These are phyloP conservation scores for Thinocorus orbignyianus DNA, from an alignment of 2,113 vertebrate genomes.

Conservation along the genomic window DNA sequence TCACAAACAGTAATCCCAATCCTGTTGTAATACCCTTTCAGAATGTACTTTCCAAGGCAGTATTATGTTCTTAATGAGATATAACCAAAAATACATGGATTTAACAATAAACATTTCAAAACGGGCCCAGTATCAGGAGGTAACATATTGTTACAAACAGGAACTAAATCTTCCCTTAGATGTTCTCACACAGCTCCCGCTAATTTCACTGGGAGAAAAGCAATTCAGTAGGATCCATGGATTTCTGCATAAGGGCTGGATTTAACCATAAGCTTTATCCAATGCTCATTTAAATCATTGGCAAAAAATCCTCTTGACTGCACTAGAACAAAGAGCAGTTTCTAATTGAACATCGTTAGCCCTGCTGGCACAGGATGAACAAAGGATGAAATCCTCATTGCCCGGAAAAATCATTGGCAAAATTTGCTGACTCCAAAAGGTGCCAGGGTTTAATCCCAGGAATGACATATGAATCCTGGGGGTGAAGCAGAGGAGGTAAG, in stretches of 20 bases:
- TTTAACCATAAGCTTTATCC: slow-evolving; percentile 43
- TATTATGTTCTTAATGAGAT: slow-evolving; percentile 68
- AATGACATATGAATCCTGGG: slow-evolving; percentile 8
- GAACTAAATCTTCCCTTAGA: slow-evolving; percentile 48
- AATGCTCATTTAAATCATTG: slow-evolving; percentile 27
- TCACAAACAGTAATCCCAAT: slow-evolving; percentile 65
- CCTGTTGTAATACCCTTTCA: slow-evolving; percentile 66
- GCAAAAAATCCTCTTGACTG: slow-evolving; percentile 48
- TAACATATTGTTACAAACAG: slow-evolving; percentile 21
- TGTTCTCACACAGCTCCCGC: slow-evolving; percentile 14
- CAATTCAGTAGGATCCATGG: slow-evolving; percentile 16
- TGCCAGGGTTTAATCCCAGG: slow-evolving; percentile 11
- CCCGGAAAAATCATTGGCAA: slow-evolving; percentile 18
- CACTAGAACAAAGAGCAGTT: slow-evolving; percentile 46
- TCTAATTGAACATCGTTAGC: slow-evolving; percentile 46
- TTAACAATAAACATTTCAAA: slow-evolving; percentile 64
- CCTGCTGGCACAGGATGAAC: slow-evolving; percentile 1
- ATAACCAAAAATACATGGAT: slow-evolving; percentile 51
- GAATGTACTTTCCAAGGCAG: slow-evolving; percentile 59
- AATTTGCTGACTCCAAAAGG: background rate
- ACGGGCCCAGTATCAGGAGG: slow-evolving; percentile 30
- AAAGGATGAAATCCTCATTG: slow-evolving; percentile 45
- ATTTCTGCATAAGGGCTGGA: slow-evolving; percentile 13
- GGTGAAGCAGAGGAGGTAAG: background rate
- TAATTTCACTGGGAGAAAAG: slow-evolving; percentile 39